A percentile compares a stretch with the other conserved stretches of the same genome.
These are phyloP conservation scores for Ophion ellenae DNA, from an alignment of 2,888 invertebrate genomes.

Conservation along the genomic window DNA sequence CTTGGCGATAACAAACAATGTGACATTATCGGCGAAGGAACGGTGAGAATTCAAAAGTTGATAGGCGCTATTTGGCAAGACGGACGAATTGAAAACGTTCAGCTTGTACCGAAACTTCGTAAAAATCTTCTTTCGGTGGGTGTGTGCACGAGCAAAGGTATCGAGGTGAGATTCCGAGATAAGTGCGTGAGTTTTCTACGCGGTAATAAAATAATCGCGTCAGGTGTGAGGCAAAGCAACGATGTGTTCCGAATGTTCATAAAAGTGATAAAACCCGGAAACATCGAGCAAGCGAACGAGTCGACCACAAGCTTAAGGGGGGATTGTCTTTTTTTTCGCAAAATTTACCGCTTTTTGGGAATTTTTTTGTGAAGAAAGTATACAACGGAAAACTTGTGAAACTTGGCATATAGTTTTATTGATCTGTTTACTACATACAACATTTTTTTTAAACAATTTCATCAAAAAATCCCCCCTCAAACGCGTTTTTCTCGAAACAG, in stretches of 20 bases:
- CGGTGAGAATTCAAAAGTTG: constrained; percentile 10
- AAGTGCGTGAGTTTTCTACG: constrained; percentile 12
- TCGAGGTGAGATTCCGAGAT: constrained; percentile 22
- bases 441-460: too few species aligned
- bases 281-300: constrained; percentile 34
- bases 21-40: neutral
- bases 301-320: neutral
- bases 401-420: too few species aligned
- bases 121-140: constrained; percentile 50
- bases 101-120: constrained; percentile 27
- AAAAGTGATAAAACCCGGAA: neutral
- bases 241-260: constrained; percentile 57
- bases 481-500: too few species aligned
- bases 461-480: too few species aligned
- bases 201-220: constrained; percentile 14
- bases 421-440: too few species aligned
- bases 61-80: constrained; percentile 1
- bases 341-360: too few species aligned
- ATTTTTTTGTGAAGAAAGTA: too few species aligned
- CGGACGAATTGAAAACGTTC: constrained; percentile 9
- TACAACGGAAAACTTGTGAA: too few species aligned
- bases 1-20: constrained; percentile 1
- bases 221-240: constrained; percentile 59
- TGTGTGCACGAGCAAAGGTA: constrained; percentile 39
- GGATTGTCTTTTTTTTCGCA: too few species aligned